Percentiles rank a stretch among this genome's conserved stretches.
Conservation (phyloP, 2,888 invertebrate species). For the Temnothorax ravouxi region DNA sequence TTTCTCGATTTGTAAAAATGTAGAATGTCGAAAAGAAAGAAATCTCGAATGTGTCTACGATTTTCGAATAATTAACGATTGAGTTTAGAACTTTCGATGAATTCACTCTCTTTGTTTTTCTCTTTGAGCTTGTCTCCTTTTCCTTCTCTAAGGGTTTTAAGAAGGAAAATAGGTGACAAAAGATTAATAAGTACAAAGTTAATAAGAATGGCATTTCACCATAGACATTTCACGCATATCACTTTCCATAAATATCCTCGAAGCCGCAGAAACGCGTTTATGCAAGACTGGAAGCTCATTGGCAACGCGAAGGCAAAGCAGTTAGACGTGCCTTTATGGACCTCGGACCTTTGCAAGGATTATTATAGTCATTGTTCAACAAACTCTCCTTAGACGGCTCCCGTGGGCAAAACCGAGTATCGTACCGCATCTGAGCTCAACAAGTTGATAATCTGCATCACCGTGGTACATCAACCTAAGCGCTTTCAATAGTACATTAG, state of each 20-base stretch:
- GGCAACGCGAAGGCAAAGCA: not conserved
- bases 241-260: not conserved
- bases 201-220: not conserved
- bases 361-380: constrained; percentile 45
- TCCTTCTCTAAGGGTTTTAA: not conserved
- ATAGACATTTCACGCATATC: not conserved
- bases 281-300: constrained; percentile 3
- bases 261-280: not conserved
- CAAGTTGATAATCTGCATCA: constrained; percentile 48
- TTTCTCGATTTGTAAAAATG: not conserved
- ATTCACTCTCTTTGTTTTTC: not conserved
- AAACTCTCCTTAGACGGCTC: constrained; percentile 30
- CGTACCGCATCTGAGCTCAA: constrained; percentile 32
- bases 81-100: not conserved
- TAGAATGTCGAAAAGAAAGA: not conserved
- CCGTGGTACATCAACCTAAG: constrained; percentile 28
- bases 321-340: not conserved
- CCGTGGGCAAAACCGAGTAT: constrained; percentile 37
- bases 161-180: not conserved
- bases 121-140: not conserved
- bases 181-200: not conserved
- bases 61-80: not conserved
- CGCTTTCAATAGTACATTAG: constrained; percentile 25
- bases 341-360: constrained; percentile 19
- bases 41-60: not conserved